Evolutionary conservation across 2,888 invertebrate species (phyloP), one percentile per base, ranked within the genome.

Genomic region (Dryococelus australis): DNA sequence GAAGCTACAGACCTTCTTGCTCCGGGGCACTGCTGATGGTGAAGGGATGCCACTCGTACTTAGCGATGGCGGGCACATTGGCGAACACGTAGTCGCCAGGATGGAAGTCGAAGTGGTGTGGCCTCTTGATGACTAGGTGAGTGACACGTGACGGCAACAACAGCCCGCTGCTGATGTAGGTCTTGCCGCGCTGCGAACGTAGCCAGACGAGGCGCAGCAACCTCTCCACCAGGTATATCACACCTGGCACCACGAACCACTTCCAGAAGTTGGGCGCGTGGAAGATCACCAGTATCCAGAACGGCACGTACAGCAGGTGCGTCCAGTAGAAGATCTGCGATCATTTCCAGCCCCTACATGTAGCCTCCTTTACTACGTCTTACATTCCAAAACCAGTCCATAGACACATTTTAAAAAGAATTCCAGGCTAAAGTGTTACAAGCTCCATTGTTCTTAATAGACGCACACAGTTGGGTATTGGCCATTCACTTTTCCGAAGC

Each of bases 11-110:
- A 89, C 97, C 97, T 93, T 97, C 96, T 91, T 98, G 96, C 92
- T 99, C 98, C 0, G 99, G 99, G 12, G 98, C 98, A 90, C 98
- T 98, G 93, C 98, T 98, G 89, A 99, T 97, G 0, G 99, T 99
- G 91, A 99, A 98, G 0, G 99, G 98, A 94, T 99, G 99, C 98
- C 98, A 99, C 92, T 99, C 99, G 91, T 97, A 97, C 87, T 95
- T 95, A 0, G 99, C 98, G 88, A 99, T 98, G 10, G 95, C 95
- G 0, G 99, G 99, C 86, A 99, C 96, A 91, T 98, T 97, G 0
- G 98, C 96, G 91, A 98, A 99, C 78, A 98, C 95, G 91, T 98
- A 99, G 93, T 99, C 99, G 0, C 99, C 99, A 0, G 99, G 97
- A 91, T 96, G 96, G 92, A 97, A 99, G 91, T 96, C 95, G 91